Base-by-base conservation (phyloP, 2,888 invertebrate species). In the Hypena proboscidalis region DNA sequence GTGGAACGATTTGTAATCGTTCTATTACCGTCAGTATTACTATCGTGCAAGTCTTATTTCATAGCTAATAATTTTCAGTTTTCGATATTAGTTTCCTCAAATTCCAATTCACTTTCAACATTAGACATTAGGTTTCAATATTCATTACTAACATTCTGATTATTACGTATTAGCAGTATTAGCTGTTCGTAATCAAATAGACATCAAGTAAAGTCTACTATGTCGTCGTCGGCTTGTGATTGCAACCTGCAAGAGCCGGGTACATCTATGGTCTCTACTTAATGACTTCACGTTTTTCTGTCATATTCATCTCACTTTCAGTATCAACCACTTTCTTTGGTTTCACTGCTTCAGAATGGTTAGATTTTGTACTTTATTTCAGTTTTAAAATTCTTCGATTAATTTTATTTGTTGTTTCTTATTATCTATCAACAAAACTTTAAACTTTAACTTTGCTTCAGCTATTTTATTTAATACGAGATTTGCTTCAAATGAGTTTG, bases 291-390 rank as follows among this genome's bases (percentile, higher is more conserved):
- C 39, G 53, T 72, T 66, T 67, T 68, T 66, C 33, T 54, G 40
- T 47, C 49, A 54, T 61, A 55, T 57, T 48, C 43, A 64, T 71
- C 64, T 74, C 58, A 63, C 67, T 76, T 74, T 67, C 67, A 60
- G 58, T 66, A 60, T 56, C 46, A 61, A 62, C 53, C 53, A 70
- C 64, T 72, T 71, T 67, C 59, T 66, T 68, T 42, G 59, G 48
- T 62, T 63, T 67, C 58, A 54, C 60, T 55, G 22, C 37, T 41
- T 45, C 43, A 31, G 11, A 32, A 13, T 26, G 44, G 29, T 50
- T 37, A 30, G 25, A 26, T 42, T 17, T 37, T 23, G 20, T 14
- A 17, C 23, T 35, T 8, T 46, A 10, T 19, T 41, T 39, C 33
- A 31, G 22, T 38, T 43, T 42, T 7, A 39, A 33, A n/a, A 38